Percentiles rank a stretch among this genome's conserved stretches.
phyloP scores from a whole-genome alignment of 2,888 invertebrate genomes.

The Chironomus riparius region DNA sequence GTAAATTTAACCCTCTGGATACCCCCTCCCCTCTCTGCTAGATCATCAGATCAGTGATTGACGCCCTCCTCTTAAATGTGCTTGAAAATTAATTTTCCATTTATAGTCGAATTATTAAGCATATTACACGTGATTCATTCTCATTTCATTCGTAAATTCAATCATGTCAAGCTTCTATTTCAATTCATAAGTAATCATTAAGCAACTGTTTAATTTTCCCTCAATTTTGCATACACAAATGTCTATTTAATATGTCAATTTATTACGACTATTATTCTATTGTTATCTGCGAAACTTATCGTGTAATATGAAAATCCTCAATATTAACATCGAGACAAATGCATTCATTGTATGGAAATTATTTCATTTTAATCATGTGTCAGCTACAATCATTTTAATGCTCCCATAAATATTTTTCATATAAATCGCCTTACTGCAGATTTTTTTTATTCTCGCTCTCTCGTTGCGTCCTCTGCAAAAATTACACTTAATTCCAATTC shows the following conservation, averaged over 20 bases:
- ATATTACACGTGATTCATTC: no score
- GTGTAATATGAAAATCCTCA: not conserved
- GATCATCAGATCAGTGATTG: no score
- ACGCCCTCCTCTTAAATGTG: no score
- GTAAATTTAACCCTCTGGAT: no score
- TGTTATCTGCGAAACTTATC: not conserved
- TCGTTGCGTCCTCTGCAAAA: not conserved
- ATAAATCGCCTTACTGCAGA: no score
- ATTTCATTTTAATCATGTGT: not conserved
- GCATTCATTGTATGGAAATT: not conserved
- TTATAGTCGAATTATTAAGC: no score
- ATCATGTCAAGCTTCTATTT: no score
- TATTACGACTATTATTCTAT: not conserved
- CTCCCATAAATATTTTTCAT: no score
- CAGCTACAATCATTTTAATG: not conserved
- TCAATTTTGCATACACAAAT: not conserved
- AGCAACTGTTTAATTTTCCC: not conserved
- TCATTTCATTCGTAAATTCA: no score
- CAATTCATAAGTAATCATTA: not conserved
- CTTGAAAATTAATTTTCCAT: no score
- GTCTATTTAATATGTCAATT: not conserved
- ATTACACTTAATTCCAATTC: no score
- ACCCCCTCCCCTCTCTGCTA: no score
- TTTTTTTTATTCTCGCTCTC: not conserved
- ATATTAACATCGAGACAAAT: not conserved